Percentiles rank a stretch among this genome's conserved stretches.
These are phyloP conservation scores for Rhinichthys osculus DNA, from an alignment of 2,797 vertebrate species.

Conservation along the genomic window DNA sequence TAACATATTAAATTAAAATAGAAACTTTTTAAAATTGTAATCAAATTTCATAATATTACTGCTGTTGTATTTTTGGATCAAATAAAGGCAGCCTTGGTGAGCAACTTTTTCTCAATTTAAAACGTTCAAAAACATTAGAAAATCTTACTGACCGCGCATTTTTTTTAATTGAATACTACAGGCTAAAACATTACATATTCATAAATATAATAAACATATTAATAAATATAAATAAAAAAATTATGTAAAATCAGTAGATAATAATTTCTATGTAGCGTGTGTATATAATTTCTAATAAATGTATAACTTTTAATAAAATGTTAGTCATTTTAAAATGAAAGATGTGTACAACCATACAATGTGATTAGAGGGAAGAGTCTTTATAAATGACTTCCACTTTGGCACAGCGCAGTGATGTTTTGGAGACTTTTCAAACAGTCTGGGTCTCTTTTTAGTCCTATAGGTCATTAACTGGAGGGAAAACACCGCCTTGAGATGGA, in stretches of 20 bases:
- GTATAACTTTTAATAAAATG: not conserved
- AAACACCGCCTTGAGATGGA: conserved; percentile 39
- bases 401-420: conserved; percentile 22
- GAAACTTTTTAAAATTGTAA: not conserved
- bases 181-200: not conserved
- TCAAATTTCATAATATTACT: too few species aligned
- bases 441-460: conserved; percentile 15
- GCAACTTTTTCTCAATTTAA: not conserved
- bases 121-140: not conserved
- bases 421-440: conserved; percentile 22
- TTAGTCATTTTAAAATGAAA: not conserved
- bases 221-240: not conserved
- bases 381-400: conserved; percentile 26
- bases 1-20: not conserved
- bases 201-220: too few species aligned
- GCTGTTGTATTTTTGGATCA: not conserved
- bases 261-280: not conserved
- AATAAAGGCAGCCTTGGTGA: not conserved
- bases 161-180: not conserved
- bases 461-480: conserved; percentile 45
- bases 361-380: not conserved
- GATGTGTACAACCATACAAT: conserved; percentile 1
- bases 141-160: too few species aligned
- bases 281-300: not conserved
- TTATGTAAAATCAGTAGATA: not conserved